Conservation (phyloP, 1,140 invertebrate species). For the Phymastichus coffea region DNA sequence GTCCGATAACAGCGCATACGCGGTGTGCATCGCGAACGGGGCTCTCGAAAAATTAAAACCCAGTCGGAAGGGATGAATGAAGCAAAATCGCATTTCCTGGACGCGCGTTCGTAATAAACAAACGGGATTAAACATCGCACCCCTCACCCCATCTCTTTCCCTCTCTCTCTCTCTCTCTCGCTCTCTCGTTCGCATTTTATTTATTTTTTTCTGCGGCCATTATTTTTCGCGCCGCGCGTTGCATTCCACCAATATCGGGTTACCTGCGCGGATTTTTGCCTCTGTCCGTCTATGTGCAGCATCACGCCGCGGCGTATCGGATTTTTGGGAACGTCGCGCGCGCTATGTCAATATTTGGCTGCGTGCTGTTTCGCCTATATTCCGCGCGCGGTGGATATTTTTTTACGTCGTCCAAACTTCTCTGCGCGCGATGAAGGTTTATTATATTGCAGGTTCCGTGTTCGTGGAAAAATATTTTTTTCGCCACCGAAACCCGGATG, state of each 20-base stretch:
- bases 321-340: conserved; percentile 26
- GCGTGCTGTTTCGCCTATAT: conserved; percentile 15
- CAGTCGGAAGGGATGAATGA: conserved; percentile 24
- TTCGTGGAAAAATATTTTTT: too few species aligned
- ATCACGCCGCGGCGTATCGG: conserved; percentile 11
- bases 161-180: too few species aligned
- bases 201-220: conserved; percentile 16
- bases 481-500: too few species aligned
- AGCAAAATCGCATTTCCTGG: conserved; percentile 35
- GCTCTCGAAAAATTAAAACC: conserved; percentile 23
- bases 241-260: conserved; percentile 14
- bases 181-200: too few species aligned
- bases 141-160: too few species aligned
- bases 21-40: conserved; percentile 14
- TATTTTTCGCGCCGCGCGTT: conserved; percentile 12
- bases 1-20: neutral
- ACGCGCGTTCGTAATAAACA: conserved; percentile 41
- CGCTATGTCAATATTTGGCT: conserved; percentile 33
- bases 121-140: conserved; percentile 35
- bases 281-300: neutral
- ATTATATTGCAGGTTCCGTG: neutral
- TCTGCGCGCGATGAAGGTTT: conserved; percentile 1
- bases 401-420: neutral
- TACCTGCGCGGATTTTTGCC: conserved; percentile 19
- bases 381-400: too few species aligned